Percentiles rank a stretch among this genome's conserved stretches.
These are phyloP conservation scores for Siniperca knerii DNA, from an alignment of 2,113 vertebrate species.

Conservation along the genomic window DNA sequence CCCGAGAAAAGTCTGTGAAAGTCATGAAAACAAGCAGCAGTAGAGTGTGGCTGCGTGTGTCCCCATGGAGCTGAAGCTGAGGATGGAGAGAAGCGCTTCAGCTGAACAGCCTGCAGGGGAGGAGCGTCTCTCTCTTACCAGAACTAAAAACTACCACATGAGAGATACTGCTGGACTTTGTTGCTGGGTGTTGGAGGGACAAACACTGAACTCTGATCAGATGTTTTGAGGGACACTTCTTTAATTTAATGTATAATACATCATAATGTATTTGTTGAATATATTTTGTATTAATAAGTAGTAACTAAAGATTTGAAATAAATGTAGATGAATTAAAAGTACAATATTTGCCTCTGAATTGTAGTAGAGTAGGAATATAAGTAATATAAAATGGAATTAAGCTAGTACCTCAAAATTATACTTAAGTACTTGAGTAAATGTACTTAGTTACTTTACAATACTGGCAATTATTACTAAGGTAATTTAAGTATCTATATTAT, in stretches of 20 bases:
- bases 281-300: neutral
- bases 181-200: neutral
- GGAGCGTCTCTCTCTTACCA: slow-evolving; percentile 50
- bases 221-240: neutral
- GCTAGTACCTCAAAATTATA: neutral
- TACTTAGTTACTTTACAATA: neutral
- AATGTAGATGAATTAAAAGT: neutral
- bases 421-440: neutral
- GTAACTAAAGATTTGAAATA: neutral
- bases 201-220: neutral
- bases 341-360: neutral
- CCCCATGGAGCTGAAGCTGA: slow-evolving; percentile 50
- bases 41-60: slow-evolving; percentile 18
- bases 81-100: slow-evolving; percentile 51
- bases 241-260: neutral
- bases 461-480: neutral
- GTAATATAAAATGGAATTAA: no score
- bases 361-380: no score
- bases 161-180: neutral
- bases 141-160: neutral
- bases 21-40: slow-evolving; percentile 24
- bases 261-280: neutral
- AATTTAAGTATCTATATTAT: no score
- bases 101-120: slow-evolving; percentile 54
- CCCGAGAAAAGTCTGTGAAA: slow-evolving; percentile 8